Conservation (phyloP, 1,140 invertebrate species). For the Conus betulinus region DNA sequence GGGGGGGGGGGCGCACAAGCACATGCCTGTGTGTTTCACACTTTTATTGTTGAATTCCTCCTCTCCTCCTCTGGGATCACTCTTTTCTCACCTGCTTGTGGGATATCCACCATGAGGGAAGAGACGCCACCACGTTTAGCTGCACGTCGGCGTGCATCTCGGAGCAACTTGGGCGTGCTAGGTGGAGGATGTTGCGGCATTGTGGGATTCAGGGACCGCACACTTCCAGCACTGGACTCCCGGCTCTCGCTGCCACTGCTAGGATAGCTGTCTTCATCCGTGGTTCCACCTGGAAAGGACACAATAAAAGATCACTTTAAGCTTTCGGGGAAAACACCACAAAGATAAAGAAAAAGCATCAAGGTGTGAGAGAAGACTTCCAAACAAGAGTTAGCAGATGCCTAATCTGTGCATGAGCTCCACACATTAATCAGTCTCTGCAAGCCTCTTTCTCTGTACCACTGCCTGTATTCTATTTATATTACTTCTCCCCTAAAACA, state of each 20-base stretch:
- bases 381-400: no score
- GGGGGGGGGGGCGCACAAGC: no score
- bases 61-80: not conserved
- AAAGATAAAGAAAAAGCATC: no score
- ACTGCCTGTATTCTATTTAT: no score
- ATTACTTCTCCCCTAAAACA: no score
- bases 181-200: conserved; percentile 52
- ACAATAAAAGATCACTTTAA: no score
- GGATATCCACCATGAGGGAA: conserved; percentile 67
- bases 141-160: not conserved
- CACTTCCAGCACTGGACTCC: conserved; percentile 71
- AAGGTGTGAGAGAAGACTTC: no score
- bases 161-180: conserved; percentile 40
- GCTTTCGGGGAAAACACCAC: no score
- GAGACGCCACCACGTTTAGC: conserved; percentile 30
- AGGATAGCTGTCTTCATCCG: conserved; percentile 69
- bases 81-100: conserved; percentile 45
- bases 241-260: conserved; percentile 71
- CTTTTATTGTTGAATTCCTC: not conserved
- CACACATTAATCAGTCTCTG: no score
- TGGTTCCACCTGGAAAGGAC: conserved; percentile 30
- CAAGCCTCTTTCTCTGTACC: no score
- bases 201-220: conserved; percentile 48
- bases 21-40: not conserved
- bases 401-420: no score